phyloP scores from a whole-genome alignment of 1,140 invertebrate genomes.

The Cotesia typhae region DNA sequence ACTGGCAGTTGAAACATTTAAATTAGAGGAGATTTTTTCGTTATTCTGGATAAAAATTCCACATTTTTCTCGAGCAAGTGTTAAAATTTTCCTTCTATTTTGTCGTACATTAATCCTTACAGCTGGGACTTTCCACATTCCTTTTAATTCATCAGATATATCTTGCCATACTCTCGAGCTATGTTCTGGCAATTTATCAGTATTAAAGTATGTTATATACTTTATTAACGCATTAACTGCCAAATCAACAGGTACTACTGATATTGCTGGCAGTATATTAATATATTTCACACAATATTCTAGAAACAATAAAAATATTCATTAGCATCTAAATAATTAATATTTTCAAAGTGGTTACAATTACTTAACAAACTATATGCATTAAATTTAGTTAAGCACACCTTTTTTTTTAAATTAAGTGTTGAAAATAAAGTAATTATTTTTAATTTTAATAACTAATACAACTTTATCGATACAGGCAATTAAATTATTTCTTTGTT shows the following conservation, averaged over 20 bases:
- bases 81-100: neutral
- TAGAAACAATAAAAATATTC: too few relatives aligned
- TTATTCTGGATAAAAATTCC: conserved; percentile 2
- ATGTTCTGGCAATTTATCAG: neutral
- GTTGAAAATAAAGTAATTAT: too few relatives aligned
- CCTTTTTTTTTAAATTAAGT: too few relatives aligned
- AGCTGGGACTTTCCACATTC: neutral
- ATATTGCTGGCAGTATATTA: neutral
- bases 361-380: too few relatives aligned
- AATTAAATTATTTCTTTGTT: too few relatives aligned
- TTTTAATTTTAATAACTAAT: too few relatives aligned
- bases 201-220: neutral
- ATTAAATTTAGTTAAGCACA: too few relatives aligned
- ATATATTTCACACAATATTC: too few relatives aligned
- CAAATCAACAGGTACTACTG: neutral
- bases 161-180: neutral
- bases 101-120: conserved; percentile 1
- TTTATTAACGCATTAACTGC: neutral
- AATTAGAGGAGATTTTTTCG: neutral
- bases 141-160: neutral
- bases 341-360: too few relatives aligned
- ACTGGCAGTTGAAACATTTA: neutral
- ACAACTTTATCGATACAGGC: too few relatives aligned
- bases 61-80: conserved; percentile 2
- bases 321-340: too few relatives aligned